Conservation (phyloP, 2,888 invertebrate genomes). For the Leptinotarsa peninsularis region DNA sequence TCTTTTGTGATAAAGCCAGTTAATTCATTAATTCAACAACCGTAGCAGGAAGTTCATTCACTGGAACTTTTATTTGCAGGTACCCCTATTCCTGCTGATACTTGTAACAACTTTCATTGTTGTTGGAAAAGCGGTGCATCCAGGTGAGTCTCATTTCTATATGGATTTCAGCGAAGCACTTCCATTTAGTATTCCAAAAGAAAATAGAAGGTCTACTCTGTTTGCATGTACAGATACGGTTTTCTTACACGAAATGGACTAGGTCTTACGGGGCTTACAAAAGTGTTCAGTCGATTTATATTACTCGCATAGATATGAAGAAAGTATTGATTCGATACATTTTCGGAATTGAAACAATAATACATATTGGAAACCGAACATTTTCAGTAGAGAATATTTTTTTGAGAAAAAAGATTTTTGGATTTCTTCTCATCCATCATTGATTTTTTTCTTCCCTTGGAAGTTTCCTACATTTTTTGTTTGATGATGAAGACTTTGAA, state of each 20-base stretch:
- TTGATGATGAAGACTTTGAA: too few species aligned
- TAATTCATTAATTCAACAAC: neutral
- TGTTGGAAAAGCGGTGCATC: slow-evolving; percentile 63
- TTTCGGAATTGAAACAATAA: too few species aligned
- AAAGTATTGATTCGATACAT: too few species aligned
- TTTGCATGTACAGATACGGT: neutral
- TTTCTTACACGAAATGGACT: neutral
- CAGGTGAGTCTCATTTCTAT: slow-evolving; percentile 57
- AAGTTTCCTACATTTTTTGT: too few species aligned
- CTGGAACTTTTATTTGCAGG: slow-evolving; percentile 56
- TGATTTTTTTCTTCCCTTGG: too few species aligned
- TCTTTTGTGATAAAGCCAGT: neutral
- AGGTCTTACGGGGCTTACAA: neutral
- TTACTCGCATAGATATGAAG: too few species aligned
- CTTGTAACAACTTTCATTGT: slow-evolving; percentile 63
- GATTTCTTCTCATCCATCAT: too few species aligned
- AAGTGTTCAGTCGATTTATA: neutral
- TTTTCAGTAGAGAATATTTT: too few species aligned
- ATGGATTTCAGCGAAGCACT: neutral
- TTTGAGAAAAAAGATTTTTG: too few species aligned
- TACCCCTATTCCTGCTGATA: slow-evolving; percentile 63
- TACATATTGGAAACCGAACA: too few species aligned
- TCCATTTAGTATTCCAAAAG: neutral
- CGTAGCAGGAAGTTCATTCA: neutral
- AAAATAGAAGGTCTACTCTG: neutral